Conservation (phyloP, 2,113 vertebrate genomes). For the Corythaixoides concolor region DNA sequence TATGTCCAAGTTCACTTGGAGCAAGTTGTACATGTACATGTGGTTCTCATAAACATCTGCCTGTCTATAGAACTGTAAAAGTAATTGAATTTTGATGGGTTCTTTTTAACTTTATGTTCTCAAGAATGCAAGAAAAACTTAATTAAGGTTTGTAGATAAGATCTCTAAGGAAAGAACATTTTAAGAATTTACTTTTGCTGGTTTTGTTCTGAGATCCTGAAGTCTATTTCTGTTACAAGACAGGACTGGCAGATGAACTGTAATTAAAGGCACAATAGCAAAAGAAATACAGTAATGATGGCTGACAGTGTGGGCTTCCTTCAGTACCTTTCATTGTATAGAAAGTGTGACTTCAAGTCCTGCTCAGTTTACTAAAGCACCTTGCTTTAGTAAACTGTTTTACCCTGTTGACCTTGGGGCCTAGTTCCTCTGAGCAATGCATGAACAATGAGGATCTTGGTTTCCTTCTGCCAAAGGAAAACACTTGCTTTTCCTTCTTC, state of each 20-base stretch:
- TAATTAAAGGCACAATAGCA: neutral
- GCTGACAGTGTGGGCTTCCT: neutral
- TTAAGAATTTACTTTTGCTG: neutral
- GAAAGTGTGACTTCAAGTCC: neutral
- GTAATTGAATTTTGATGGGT: neutral
- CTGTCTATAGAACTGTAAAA: neutral
- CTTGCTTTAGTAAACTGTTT: neutral
- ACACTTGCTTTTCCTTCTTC: constrained; percentile 39
- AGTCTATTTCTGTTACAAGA: neutral
- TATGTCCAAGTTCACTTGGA: neutral
- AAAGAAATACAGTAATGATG: neutral
- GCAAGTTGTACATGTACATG: neutral
- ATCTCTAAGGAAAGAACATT: neutral
- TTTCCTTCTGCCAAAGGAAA: neutral
- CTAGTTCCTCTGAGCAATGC: neutral
- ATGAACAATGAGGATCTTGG: neutral
- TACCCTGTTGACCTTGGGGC: neutral
- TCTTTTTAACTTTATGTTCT: neutral
- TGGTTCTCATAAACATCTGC: neutral
- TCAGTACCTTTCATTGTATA: neutral
- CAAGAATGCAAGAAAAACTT: neutral
- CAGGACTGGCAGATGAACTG: neutral
- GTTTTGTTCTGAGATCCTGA: constrained; percentile 11
- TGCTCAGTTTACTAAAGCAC: neutral
- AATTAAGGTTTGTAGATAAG: constrained; percentile 11